phyloP scores from a whole-genome alignment of 2,797 vertebrate genomes.

The Eurystomus glaucurus region DNA sequence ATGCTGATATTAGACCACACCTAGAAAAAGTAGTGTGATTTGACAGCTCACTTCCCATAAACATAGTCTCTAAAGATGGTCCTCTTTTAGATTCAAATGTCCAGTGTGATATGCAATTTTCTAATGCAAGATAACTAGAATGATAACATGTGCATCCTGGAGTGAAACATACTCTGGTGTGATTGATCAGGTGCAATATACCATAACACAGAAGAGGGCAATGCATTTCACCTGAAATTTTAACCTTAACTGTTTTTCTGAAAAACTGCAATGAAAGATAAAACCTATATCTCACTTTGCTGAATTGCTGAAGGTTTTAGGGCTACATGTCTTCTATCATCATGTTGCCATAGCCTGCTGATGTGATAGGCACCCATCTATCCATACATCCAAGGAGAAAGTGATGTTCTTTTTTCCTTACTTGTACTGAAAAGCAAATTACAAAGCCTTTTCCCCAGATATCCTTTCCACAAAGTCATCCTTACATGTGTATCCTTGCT shows the following conservation, averaged over 20 bases:
- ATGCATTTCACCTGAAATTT: constrained; percentile 20
- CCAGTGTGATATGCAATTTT: not conserved
- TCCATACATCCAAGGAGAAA: not conserved
- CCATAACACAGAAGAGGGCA: not conserved
- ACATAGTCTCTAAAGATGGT: not conserved
- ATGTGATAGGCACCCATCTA: not conserved
- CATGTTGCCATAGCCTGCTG: not conserved
- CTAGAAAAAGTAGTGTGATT: not conserved
- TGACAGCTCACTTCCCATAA: not conserved
- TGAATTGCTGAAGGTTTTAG: not conserved
- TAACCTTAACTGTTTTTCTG: not conserved
- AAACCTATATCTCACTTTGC: not conserved
- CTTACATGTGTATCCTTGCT: not conserved
- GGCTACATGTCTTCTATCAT: not conserved
- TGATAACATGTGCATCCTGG: not conserved
- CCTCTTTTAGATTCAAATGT: not conserved
- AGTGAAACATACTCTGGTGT: not conserved
- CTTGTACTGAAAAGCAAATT: not conserved
- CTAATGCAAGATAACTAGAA: not conserved
- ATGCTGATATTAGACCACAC: not conserved
- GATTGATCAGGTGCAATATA: constrained; percentile 2
- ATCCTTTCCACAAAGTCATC: constrained; percentile 43
- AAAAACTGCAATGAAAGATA: not conserved
- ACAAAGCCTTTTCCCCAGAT: not conserved
- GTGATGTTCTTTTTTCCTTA: not conserved